phyloP scores from a whole-genome alignment of 2,888 invertebrate species.

The Neuroscelio doddi region DNA sequence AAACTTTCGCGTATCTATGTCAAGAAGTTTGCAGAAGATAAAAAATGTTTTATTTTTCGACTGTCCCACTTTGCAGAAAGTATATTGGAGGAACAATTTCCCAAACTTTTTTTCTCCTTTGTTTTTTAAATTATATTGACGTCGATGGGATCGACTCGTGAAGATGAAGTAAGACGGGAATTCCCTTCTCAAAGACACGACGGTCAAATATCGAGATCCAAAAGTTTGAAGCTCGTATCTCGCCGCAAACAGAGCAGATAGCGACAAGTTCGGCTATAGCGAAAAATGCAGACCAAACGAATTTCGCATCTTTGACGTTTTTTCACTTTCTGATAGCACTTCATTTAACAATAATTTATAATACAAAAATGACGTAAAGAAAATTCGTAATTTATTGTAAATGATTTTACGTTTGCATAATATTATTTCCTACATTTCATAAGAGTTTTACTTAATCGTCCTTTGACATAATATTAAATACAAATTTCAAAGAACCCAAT shows the following conservation, averaged over 20 bases:
- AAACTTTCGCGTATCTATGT: background rate
- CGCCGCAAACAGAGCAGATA: background rate
- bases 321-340: no score
- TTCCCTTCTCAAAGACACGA: conserved; percentile 1
- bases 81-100: background rate
- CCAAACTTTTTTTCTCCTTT: background rate
- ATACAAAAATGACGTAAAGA: no score
- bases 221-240: conserved; percentile 1
- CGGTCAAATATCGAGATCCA: conserved; percentile 3
- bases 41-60: background rate
- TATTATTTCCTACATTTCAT: no score
- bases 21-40: background rate
- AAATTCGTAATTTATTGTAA: no score
- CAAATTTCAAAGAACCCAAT: no score
- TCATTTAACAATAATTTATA: no score
- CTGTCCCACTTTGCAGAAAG: conserved; percentile 2
- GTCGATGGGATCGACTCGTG: conserved; percentile 1
- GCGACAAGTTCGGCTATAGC: no score
- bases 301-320: no score
- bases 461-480: no score
- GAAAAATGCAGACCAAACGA: no score
- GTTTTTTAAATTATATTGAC: conserved; percentile 9
- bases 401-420: no score
- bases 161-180: conserved; percentile 2
- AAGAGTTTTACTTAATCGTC: no score